Conservation (phyloP, 2,888 invertebrate genomes). For the Meloe dianella region DNA sequence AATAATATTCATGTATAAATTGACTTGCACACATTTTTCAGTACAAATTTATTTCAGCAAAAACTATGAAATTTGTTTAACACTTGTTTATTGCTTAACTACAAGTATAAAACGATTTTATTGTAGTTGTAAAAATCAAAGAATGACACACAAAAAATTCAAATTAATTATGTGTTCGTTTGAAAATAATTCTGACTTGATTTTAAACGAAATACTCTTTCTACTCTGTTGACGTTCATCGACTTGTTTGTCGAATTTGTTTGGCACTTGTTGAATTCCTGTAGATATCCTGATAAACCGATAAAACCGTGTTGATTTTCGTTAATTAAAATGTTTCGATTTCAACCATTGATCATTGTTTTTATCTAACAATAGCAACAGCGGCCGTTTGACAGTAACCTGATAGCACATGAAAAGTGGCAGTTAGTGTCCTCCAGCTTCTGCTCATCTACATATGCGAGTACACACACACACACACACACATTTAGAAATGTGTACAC, state of each 20-base stretch:
- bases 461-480: too few relatives aligned
- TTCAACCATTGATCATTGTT: not conserved
- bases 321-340: conserved; percentile 13
- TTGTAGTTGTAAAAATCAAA: not conserved
- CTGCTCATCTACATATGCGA: conserved; percentile 32
- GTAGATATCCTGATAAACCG: too few relatives aligned
- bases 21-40: not conserved
- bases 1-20: not conserved
- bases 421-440: conserved; percentile 46
- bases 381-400: conserved; percentile 42
- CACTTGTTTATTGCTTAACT: not conserved
- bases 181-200: not conserved
- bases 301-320: conserved; percentile 1
- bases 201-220: not conserved
- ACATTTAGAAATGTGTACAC: too few relatives aligned
- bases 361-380: conserved; percentile 31
- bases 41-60: not conserved
- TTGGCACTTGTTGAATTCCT: not conserved
- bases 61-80: not conserved
- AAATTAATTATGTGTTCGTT: not conserved
- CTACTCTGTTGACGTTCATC: not conserved
- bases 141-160: not conserved
- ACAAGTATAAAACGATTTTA: not conserved
- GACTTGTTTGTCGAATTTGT: too few relatives aligned
- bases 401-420: conserved; percentile 48